These are phyloP conservation scores for Oligia strigilis DNA, from an alignment of 2,888 invertebrate species.

Conservation along the genomic window DNA sequence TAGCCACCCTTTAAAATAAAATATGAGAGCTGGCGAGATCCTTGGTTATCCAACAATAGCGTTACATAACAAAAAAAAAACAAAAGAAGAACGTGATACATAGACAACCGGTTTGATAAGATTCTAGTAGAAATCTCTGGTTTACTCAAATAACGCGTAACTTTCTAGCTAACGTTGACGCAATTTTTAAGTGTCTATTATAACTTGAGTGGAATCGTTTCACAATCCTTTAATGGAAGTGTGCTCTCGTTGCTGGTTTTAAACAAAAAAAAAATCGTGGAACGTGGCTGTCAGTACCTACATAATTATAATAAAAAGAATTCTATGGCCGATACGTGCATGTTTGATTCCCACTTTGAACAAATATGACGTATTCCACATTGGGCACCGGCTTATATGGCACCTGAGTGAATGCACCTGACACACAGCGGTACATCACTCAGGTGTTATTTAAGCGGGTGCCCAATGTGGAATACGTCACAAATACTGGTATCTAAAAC, in stretches of 20 bases:
- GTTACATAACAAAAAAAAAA: conserved; percentile 26
- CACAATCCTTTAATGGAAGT: conserved; percentile 65
- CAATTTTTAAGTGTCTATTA: conserved; percentile 64
- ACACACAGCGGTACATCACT: too few species aligned
- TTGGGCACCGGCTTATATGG: too few species aligned
- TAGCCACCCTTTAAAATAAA: not conserved
- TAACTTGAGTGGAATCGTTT: conserved; percentile 55
- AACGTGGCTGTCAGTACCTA: not conserved
- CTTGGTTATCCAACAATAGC: not conserved
- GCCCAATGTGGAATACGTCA: too few species aligned
- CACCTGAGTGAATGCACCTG: too few species aligned
- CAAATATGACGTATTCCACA: too few species aligned
- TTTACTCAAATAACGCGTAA: conserved; percentile 47
- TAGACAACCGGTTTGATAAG: conserved; percentile 42
- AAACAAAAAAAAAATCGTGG: not conserved
- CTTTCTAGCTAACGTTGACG: conserved; percentile 70
- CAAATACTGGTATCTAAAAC: too few species aligned
- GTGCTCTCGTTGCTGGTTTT: not conserved
- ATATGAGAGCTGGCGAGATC: not conserved
- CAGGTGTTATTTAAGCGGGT: too few species aligned
- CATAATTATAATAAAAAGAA: not conserved
- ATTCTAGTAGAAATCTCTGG: conserved; percentile 45
- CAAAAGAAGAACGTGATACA: conserved; percentile 22
- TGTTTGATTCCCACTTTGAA: not conserved
- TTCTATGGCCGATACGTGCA: not conserved